These are phyloP conservation scores for Corella eumyota DNA, from an alignment of 23 tunicate species.

Conservation along the genomic window DNA sequence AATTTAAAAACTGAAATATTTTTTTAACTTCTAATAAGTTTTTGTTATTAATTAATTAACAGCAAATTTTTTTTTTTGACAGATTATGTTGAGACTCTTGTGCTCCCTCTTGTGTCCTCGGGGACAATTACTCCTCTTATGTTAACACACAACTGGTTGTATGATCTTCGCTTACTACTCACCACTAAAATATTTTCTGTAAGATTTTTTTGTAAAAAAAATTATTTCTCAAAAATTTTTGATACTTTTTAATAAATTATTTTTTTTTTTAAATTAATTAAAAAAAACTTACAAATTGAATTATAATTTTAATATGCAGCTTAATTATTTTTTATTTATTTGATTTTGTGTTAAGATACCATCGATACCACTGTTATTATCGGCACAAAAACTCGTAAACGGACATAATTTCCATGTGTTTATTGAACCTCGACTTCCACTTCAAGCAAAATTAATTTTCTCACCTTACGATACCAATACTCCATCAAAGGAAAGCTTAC, in stretches of 20 bases:
- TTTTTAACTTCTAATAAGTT: background rate
- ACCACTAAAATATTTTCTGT: slow-evolving; percentile 2
- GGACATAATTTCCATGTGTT: slow-evolving; percentile 27
- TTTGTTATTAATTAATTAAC: slow-evolving; percentile 1
- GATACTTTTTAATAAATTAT: too few species aligned
- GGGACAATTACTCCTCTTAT: background rate
- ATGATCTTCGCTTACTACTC: slow-evolving; percentile 8
- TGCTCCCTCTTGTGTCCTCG: slow-evolving; percentile 6
- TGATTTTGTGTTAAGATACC: too few species aligned
- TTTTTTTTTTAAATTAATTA: too few species aligned
- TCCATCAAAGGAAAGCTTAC: slow-evolving; percentile 1
- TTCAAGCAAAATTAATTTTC: slow-evolving; percentile 5
- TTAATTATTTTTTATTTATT: too few species aligned
- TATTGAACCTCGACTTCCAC: slow-evolving; percentile 19
- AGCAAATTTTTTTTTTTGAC: background rate
- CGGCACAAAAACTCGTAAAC: too few species aligned
- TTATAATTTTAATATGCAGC: too few species aligned
- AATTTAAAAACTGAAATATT: background rate
- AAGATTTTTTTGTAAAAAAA: background rate
- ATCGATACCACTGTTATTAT: too few species aligned
- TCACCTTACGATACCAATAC: background rate
- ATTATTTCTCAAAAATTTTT: background rate
- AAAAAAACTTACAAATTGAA: too few species aligned
- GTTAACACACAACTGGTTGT: slow-evolving; percentile 13
- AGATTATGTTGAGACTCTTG: slow-evolving; percentile 14